phyloP scores from a whole-genome alignment of 1,140 invertebrate species.

The Paraescarpia echinospica region DNA sequence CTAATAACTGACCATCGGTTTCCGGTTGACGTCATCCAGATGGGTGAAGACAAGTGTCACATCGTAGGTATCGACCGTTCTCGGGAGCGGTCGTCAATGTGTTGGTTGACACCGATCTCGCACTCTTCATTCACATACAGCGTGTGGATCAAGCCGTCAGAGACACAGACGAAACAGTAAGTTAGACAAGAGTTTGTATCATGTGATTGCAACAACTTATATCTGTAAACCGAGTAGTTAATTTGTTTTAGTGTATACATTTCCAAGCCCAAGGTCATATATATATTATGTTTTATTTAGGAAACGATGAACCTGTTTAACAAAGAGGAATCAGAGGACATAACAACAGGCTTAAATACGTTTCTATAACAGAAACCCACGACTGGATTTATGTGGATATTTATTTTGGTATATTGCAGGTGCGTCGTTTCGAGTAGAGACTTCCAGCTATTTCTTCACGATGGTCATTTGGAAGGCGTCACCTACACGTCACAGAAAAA shows the following conservation, averaged over 20 bases:
- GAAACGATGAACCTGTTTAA: too few species aligned
- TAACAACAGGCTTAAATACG: too few species aligned
- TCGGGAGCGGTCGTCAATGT: background rate
- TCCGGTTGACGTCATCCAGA: background rate
- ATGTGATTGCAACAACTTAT: too few species aligned
- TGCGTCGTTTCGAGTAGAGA: background rate
- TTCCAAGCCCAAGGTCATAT: too few species aligned
- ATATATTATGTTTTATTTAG: too few species aligned
- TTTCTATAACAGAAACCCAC: too few species aligned
- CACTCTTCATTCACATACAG: background rate
- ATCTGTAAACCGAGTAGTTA: too few species aligned
- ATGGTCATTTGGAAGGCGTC: background rate
- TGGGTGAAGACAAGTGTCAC: background rate
- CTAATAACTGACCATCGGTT: background rate
- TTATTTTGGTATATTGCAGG: background rate
- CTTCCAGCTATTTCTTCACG: background rate
- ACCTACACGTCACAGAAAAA: background rate
- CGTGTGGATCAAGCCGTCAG: background rate
- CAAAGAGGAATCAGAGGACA: too few species aligned
- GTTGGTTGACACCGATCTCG: background rate
- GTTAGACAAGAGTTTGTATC: background rate
- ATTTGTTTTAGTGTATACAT: background rate
- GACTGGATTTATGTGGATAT: too few species aligned
- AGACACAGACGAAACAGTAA: background rate
- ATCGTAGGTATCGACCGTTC: background rate